Evolutionary conservation across 2,888 invertebrate species (phyloP).

Genomic region (Phalera bucephala): DNA sequence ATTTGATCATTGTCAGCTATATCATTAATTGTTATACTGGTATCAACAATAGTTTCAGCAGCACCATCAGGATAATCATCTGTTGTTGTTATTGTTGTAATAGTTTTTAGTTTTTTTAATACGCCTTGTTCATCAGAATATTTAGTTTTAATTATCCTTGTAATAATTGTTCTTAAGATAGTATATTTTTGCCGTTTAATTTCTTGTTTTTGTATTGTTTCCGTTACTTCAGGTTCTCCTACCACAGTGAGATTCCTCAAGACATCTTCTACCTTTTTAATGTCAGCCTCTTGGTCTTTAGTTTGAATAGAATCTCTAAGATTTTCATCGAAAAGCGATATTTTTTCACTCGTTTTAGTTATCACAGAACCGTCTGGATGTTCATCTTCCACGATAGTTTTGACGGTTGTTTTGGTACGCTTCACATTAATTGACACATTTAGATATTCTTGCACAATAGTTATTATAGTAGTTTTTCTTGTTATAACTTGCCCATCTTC

Average conservation of each 20-base stretch:
- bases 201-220: constrained; percentile 37
- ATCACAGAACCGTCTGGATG: constrained; percentile 66
- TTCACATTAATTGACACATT: constrained; percentile 41
- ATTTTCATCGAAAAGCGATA: constrained; percentile 55
- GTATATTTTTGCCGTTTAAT: too few species aligned
- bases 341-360: constrained; percentile 67
- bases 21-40: constrained; percentile 16
- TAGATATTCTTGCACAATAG: constrained; percentile 48
- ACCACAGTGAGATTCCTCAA: constrained; percentile 30
- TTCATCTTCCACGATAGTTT: constrained; percentile 63
- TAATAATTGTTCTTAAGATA: too few species aligned
- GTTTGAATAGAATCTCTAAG: constrained; percentile 19
- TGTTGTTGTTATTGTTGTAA: constrained; percentile 49
- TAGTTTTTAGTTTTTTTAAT: constrained; percentile 49
- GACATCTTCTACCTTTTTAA: constrained; percentile 8
- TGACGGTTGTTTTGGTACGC: constrained; percentile 57
- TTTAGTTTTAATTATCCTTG: constrained; percentile 39
- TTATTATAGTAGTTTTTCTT: constrained; percentile 58
- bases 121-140: constrained; percentile 34
- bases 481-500: constrained; percentile 54
- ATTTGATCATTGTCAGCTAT: constrained; percentile 4
- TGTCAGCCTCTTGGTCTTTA: constrained; percentile 4
- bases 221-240: constrained; percentile 40
- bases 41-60: constrained; percentile 37
- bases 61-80: constrained; percentile 61